Percentiles rank a stretch among this genome's conserved stretches.
These are phyloP conservation scores for Murina feae DNA, from an alignment of 2,113 vertebrate genomes.

Conservation along the genomic window DNA sequence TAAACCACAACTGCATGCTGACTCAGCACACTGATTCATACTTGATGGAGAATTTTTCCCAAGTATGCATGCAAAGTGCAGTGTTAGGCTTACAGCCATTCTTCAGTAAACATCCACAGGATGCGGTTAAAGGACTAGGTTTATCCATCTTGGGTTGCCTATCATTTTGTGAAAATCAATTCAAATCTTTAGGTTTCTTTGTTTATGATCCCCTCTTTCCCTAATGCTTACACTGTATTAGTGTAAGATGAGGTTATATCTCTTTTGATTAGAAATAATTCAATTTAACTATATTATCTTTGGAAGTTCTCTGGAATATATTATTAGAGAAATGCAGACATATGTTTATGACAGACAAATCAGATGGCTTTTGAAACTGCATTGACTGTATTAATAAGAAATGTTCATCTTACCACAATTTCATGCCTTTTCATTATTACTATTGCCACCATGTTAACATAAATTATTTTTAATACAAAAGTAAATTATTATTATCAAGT, in stretches of 20 bases:
- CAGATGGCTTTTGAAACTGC: not conserved
- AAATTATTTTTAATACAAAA: not conserved
- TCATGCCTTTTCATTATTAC: not conserved
- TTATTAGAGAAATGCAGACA: not conserved
- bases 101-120: not conserved
- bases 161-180: conserved; percentile 10
- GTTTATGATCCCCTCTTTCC: not conserved
- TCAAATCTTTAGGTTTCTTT: conserved; percentile 3
- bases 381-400: not conserved
- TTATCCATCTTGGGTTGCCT: not conserved
- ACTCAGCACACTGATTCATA: conserved; percentile 46
- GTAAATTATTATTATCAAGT: not conserved
- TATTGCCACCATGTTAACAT: not conserved
- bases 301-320: not conserved
- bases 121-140: not conserved
- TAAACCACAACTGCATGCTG: conserved; percentile 29
- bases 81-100: not conserved
- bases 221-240: not conserved
- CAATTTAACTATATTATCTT: conserved; percentile 1
- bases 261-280: conserved; percentile 26
- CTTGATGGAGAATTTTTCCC: conserved; percentile 43
- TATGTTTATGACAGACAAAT: not conserved
- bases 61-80: conserved; percentile 3
- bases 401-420: not conserved
- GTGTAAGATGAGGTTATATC: not conserved